Evolutionary conservation across 2,113 vertebrate genomes (phyloP).

Genomic region (Polypterus bichir): DNA sequence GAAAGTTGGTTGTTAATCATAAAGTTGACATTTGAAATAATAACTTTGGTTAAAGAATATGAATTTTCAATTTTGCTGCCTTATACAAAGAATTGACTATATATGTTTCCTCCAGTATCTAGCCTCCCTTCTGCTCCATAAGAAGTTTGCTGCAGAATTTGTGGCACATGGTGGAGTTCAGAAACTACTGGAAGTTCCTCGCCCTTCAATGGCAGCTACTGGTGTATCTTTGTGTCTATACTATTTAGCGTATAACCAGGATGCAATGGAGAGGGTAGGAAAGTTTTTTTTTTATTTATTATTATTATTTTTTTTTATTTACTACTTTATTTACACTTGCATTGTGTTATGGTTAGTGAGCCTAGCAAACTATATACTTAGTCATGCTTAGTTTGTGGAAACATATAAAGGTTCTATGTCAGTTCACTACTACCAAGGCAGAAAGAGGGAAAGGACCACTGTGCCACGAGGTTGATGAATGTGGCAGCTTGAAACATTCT

Average conservation of each 20-base stretch:
- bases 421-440: too few species aligned
- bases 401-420: too few species aligned
- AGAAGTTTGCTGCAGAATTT: slow-evolving; percentile 97
- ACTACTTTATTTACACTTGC: neutral
- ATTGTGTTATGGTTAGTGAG: neutral
- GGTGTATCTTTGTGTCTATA: slow-evolving; percentile 96
- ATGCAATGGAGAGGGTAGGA: slow-evolving; percentile 94
- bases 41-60: too few species aligned
- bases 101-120: slow-evolving; percentile 57
- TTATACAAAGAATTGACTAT: too few species aligned
- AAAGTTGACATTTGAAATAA: too few species aligned
- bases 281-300: too few species aligned
- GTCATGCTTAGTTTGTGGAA: neutral
- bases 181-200: slow-evolving; percentile 89
- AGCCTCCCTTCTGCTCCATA: slow-evolving; percentile 91
- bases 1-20: too few species aligned
- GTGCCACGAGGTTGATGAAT: too few species aligned
- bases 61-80: too few species aligned
- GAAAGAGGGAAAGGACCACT: too few species aligned
- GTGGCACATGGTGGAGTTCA: slow-evolving; percentile 95
- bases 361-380: neutral
- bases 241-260: slow-evolving; percentile 96
- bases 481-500: too few species aligned
- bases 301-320: neutral
- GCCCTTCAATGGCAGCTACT: slow-evolving; percentile 95